A percentile compares a stretch with the other conserved stretches of the same genome.
Conservation (phyloP, 2,113 vertebrate genomes). For the Epinephelus cyanopodus region DNA sequence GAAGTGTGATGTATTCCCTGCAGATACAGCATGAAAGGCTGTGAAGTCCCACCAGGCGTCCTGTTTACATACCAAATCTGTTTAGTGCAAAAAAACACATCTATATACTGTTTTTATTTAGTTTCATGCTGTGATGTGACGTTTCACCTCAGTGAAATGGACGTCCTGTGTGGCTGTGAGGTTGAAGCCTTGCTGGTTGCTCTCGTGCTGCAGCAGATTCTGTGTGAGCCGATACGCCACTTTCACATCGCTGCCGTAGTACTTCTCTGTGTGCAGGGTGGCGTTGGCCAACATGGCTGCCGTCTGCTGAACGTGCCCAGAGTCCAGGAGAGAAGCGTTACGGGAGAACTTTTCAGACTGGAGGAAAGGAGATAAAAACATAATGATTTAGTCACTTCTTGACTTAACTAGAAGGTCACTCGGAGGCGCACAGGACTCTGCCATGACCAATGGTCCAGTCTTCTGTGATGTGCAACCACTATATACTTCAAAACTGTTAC, state of each 20-base stretch:
- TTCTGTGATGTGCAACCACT: too few species aligned
- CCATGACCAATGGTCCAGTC: too few species aligned
- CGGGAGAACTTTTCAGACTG: slow-evolving; percentile 87
- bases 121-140: neutral
- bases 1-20: slow-evolving; percentile 37
- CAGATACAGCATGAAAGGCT: slow-evolving; percentile 30
- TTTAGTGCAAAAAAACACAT: neutral
- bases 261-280: slow-evolving; percentile 82
- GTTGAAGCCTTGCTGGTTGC: slow-evolving; percentile 90
- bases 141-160: slow-evolving; percentile 93
- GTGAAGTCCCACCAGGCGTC: slow-evolving; percentile 3
- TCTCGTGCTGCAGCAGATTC: slow-evolving; percentile 90
- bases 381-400: neutral
- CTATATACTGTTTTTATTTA: neutral
- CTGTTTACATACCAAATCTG: slow-evolving; percentile 7
- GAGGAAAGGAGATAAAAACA: neutral
- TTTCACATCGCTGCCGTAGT: slow-evolving; percentile 93
- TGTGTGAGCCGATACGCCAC: slow-evolving; percentile 90
- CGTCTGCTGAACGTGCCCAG: slow-evolving; percentile 83
- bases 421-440: too few species aligned
- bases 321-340: slow-evolving; percentile 87
- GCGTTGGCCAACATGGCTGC: slow-evolving; percentile 90
- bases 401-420: neutral
- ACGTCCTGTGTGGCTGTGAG: slow-evolving; percentile 94
- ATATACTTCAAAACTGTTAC: too few species aligned